A percentile compares a stretch with the other conserved stretches of the same genome.
Conservation (phyloP, 2,113 vertebrate genomes). For the Equus quagga region DNA sequence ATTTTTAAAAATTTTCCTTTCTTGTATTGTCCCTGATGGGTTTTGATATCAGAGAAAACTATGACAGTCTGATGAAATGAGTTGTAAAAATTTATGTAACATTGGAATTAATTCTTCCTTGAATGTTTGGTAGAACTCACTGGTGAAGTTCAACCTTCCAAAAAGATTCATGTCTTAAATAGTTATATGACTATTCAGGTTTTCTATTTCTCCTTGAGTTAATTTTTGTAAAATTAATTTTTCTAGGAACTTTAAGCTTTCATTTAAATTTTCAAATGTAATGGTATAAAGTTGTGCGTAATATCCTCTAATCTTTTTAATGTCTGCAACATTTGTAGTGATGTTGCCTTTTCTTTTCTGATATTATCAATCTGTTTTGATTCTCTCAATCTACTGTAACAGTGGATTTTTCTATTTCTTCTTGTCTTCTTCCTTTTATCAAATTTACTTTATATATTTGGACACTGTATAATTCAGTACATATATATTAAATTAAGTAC, state of each 20-base stretch:
- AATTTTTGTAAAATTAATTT: neutral
- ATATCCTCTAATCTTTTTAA: neutral
- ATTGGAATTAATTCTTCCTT: neutral
- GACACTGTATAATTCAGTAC: neutral
- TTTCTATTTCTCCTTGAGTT: neutral
- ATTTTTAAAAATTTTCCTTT: neutral
- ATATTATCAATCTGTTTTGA: neutral
- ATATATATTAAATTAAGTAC: too few species aligned
- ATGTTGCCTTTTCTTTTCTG: neutral
- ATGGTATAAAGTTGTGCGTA: neutral
- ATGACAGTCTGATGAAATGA: neutral
- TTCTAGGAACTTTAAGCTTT: neutral
- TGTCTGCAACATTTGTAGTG: neutral
- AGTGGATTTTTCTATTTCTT: neutral
- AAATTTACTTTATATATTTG: neutral
- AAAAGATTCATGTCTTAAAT: too few species aligned
- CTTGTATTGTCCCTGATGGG: neutral
- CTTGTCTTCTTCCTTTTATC: neutral
- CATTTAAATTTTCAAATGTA: neutral
- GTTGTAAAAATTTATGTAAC: neutral
- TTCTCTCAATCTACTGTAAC: neutral
- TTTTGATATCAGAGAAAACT: neutral
- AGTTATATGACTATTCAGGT: too few species aligned
- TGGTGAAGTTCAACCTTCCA: neutral
- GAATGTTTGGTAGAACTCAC: neutral